phyloP scores from a whole-genome alignment of 2,888 invertebrate species.

The Temnothorax ravouxi region DNA sequence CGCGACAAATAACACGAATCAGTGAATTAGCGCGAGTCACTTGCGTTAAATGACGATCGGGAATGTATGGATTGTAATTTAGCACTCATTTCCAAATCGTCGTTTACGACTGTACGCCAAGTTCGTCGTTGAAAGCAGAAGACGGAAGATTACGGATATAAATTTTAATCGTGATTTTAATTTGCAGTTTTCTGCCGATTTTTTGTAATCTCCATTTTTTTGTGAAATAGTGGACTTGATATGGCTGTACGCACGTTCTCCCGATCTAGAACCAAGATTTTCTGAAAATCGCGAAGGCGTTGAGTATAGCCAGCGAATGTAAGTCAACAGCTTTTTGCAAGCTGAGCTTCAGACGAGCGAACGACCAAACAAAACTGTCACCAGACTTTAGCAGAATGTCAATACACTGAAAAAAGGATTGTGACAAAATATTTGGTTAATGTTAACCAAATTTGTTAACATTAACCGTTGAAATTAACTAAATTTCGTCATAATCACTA shows the following conservation, averaged over 20 bases:
- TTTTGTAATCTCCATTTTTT: neutral
- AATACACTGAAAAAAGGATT: no score
- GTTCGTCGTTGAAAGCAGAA: neutral
- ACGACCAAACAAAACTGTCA: neutral
- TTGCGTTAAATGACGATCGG: conserved; percentile 5
- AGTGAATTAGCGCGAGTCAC: neutral
- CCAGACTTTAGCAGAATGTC: neutral
- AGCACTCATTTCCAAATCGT: neutral
- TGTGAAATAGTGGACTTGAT: neutral
- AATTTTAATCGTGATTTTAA: neutral
- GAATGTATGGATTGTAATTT: neutral
- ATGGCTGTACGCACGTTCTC: neutral
- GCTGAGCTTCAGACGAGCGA: neutral
- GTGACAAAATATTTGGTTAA: no score
- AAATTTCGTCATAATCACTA: no score
- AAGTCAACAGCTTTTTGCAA: neutral
- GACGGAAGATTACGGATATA: neutral
- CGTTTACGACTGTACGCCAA: neutral
- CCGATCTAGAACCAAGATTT: no score
- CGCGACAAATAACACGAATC: conserved; percentile 26
- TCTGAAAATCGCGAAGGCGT: no score
- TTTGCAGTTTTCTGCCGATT: neutral
- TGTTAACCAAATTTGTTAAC: no score
- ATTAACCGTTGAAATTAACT: no score
- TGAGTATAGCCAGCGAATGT: no score